Evolutionary conservation across 2,888 invertebrate genomes (phyloP).

Genomic region (Tenodera sinensis): DNA sequence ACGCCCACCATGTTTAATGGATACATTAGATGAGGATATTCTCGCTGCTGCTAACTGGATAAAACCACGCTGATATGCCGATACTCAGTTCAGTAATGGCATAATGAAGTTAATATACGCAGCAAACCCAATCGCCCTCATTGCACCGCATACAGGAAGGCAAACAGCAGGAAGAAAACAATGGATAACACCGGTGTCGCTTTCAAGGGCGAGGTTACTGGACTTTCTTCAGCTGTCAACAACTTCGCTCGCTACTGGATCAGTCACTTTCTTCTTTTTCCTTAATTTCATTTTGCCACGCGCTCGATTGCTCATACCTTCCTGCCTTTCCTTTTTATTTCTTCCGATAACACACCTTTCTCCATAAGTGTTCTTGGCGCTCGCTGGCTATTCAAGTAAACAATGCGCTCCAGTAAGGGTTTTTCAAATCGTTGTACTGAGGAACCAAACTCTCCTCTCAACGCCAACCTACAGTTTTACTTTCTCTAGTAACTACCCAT

Average conservation of each 20-base stretch:
- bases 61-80: too few species aligned
- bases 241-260: not conserved
- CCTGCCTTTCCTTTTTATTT: not conserved
- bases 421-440: too few species aligned
- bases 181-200: not conserved
- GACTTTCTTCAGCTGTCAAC: not conserved
- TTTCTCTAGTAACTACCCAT: too few species aligned
- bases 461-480: too few species aligned
- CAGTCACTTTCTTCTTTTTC: not conserved
- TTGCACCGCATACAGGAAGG: not conserved
- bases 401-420: too few species aligned
- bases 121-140: not conserved
- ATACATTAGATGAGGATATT: too few species aligned
- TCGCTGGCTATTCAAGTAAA: not conserved
- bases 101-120: too few species aligned
- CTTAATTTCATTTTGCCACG: not conserved
- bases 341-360: not conserved
- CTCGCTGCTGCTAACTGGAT: too few species aligned
- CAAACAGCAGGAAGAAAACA: not conserved
- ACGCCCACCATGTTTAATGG: too few species aligned
- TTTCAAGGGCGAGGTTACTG: not conserved
- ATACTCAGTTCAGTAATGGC: too few species aligned
- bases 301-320: not conserved
- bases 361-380: not conserved
- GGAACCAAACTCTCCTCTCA: too few species aligned